These are phyloP conservation scores for Leptinotarsa peninsularis DNA, from an alignment of 2,888 invertebrate species.

Conservation along the genomic window DNA sequence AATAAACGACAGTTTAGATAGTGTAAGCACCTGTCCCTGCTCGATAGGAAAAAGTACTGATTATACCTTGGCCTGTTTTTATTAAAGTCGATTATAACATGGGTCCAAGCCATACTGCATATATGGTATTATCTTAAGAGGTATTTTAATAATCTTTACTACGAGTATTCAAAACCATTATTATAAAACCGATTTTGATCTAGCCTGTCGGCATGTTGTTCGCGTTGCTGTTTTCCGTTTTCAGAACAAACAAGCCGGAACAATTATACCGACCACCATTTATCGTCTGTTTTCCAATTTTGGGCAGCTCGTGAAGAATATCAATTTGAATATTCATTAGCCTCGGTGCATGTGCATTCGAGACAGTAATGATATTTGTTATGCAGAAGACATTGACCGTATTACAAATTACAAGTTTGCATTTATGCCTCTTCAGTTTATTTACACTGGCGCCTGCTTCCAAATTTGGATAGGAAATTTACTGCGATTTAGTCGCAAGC, in stretches of 20 bases:
- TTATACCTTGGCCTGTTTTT: constrained; percentile 5
- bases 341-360: not conserved
- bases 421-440: constrained; percentile 3
- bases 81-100: not conserved
- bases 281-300: not conserved
- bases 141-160: no score
- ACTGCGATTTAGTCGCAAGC: not conserved
- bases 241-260: no score
- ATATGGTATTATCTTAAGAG: no score
- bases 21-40: not conserved
- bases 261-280: not conserved
- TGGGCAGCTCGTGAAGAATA: not conserved
- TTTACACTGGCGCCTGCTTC: constrained; percentile 20
- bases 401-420: constrained; percentile 25
- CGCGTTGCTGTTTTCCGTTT: not conserved
- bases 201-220: not conserved
- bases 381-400: constrained; percentile 20
- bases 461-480: constrained; percentile 21
- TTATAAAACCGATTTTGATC: not conserved
- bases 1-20: not conserved
- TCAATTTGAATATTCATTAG: constrained; percentile 2
- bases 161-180: not conserved
- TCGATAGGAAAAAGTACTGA: not conserved
- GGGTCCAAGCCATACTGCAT: not conserved
- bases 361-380: constrained; percentile 7